Conservation (phyloP, 2,888 invertebrate genomes). For the Meliscaeva auricollis region DNA sequence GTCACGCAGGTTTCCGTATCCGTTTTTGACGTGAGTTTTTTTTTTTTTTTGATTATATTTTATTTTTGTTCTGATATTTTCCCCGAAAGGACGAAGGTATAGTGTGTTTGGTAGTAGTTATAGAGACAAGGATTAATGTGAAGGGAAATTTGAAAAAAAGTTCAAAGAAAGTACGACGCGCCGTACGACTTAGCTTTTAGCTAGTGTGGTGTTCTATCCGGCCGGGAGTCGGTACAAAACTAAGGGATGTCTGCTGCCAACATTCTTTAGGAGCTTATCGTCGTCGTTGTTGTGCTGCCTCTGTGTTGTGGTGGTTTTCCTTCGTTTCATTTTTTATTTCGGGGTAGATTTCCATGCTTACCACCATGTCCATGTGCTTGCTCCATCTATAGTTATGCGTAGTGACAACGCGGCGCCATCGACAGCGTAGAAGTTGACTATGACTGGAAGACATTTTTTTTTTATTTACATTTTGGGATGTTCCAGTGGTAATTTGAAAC, state of each 20-base stretch:
- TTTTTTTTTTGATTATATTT: not conserved
- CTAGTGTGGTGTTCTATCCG: conserved; percentile 63
- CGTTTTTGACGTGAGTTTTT: conserved; percentile 14
- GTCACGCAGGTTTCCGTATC: conserved; percentile 42
- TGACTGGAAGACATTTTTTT: conserved; percentile 51
- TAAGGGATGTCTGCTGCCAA: conserved; percentile 58
- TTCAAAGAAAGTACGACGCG: conserved; percentile 50
- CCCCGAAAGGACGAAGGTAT: conserved; percentile 28
- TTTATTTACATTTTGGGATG: conserved; percentile 54
- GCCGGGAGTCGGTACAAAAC: conserved; percentile 73
- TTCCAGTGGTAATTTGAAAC: conserved; percentile 36
- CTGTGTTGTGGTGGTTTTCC: conserved; percentile 24
- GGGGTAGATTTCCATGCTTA: conserved; percentile 58
- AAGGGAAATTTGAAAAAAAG: conserved; percentile 71
- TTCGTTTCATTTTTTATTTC: conserved; percentile 1
- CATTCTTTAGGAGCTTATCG: conserved; percentile 35
- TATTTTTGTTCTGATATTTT: too few relatives aligned
- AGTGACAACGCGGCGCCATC: conserved; percentile 49
- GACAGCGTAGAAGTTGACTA: conserved; percentile 38
- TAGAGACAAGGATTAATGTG: conserved; percentile 54
- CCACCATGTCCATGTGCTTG: conserved; percentile 63
- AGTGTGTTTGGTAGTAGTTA: conserved; percentile 4
- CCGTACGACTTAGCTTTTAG: conserved; percentile 36
- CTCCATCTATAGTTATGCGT: conserved; percentile 47
- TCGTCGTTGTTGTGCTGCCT: conserved; percentile 24